These are phyloP conservation scores for Tragelaphus scriptus DNA, from an alignment of 2,113 vertebrate species.

Conservation along the genomic window DNA sequence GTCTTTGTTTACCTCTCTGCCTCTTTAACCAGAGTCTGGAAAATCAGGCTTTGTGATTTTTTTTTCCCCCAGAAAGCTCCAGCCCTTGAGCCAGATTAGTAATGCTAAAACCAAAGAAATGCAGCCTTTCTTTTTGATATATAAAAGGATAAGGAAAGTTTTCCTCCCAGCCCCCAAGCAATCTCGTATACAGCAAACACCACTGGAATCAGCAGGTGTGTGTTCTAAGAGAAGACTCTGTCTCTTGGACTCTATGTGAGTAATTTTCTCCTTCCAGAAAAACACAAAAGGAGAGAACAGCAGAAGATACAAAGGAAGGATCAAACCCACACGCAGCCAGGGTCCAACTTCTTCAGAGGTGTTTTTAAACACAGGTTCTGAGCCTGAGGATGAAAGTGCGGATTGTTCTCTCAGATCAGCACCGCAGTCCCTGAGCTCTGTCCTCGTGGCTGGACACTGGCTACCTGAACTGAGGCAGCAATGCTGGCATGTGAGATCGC, in stretches of 20 bases:
- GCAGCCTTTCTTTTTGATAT: neutral
- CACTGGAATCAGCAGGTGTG: conserved; percentile 41
- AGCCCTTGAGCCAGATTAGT: neutral
- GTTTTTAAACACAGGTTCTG: conserved; percentile 23
- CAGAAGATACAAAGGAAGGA: conserved; percentile 28
- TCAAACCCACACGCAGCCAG: conserved; percentile 42
- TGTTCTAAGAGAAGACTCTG: conserved; percentile 39
- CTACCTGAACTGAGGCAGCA: neutral
- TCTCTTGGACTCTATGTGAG: conserved; percentile 45
- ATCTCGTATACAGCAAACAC: neutral
- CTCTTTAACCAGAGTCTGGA: neutral
- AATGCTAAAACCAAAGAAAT: neutral
- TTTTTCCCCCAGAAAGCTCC: neutral
- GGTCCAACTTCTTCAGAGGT: conserved; percentile 35
- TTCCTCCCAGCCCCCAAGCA: neutral
- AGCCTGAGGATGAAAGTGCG: conserved; percentile 55
- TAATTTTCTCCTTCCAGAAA: conserved; percentile 52
- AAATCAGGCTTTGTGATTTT: neutral
- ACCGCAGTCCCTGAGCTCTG: neutral
- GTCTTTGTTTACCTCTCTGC: neutral
- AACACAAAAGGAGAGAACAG: conserved; percentile 55
- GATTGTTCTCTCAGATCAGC: conserved; percentile 5
- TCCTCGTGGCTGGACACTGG: neutral
- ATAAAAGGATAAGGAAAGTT: neutral
- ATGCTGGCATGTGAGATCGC: neutral